Evolutionary conservation across 2,888 invertebrate species (phyloP).

Genomic region (Poecilus cupreus): DNA sequence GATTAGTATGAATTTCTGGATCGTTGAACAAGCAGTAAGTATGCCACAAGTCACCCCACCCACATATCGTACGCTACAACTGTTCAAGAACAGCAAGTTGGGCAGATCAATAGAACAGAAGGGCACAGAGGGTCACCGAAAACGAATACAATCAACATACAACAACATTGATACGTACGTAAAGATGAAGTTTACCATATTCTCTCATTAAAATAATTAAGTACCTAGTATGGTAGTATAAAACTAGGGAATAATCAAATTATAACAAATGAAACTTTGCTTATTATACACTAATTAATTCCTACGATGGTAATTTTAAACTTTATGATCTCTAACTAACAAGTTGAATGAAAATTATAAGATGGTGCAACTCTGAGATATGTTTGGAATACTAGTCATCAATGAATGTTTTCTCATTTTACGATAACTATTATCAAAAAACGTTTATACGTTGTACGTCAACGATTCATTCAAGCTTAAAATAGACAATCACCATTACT

Average conservation of each 20-base stretch:
- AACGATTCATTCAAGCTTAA: conserved; percentile 38
- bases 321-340: not conserved
- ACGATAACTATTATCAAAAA: conserved; percentile 35
- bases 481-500: conserved; percentile 18
- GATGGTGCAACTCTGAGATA: not conserved
- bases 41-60: conserved; percentile 11
- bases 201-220: not conserved
- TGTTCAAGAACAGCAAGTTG: conserved; percentile 16
- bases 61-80: conserved; percentile 18
- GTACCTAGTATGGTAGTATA: not conserved
- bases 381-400: not conserved
- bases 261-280: not conserved
- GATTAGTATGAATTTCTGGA: too few relatives aligned
- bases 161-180: not conserved
- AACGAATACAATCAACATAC: conserved; percentile 12
- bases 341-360: not conserved
- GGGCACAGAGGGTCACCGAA: conserved; percentile 25
- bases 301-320: not conserved
- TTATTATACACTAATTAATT: not conserved
- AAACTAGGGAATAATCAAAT: not conserved
- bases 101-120: conserved; percentile 21
- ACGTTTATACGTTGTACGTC: conserved; percentile 5
- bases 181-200: too few relatives aligned
- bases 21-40: not conserved
- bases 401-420: conserved; percentile 24